Conservation (phyloP, 2,797 vertebrate genomes). For the Enteromius paludinosus region DNA sequence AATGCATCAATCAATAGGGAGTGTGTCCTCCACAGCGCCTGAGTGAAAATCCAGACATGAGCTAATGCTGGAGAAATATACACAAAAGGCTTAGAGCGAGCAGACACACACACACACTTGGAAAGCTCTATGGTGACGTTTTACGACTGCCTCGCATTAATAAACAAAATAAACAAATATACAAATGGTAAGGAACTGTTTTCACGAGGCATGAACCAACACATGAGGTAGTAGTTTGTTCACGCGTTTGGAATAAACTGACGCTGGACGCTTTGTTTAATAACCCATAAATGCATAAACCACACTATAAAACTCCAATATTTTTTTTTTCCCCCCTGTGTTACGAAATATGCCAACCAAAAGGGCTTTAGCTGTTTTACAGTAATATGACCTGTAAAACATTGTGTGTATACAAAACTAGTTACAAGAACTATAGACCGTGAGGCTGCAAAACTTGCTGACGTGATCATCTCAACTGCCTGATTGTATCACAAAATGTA, state of each 20-base stretch:
- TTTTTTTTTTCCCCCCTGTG: background rate
- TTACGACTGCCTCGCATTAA: constrained; percentile 37
- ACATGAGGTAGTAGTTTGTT: constrained; percentile 35
- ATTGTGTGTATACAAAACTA: background rate
- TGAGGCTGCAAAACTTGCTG: background rate
- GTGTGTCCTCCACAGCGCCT: constrained; percentile 39
- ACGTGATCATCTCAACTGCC: background rate
- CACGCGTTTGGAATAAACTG: constrained; percentile 23
- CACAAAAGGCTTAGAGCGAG: constrained; percentile 34
- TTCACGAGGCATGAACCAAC: constrained; percentile 32
- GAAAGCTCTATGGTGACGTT: constrained; percentile 40
- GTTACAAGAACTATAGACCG: background rate
- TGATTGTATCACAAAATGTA: background rate
- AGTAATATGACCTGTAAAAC: constrained; percentile 1
- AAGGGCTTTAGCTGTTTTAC: constrained; percentile 21
- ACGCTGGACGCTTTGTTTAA: constrained; percentile 28
- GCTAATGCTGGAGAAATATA: constrained; percentile 57
- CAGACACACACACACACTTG: constrained; percentile 39
- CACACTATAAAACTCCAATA: background rate
- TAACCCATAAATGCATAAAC: constrained; percentile 31
- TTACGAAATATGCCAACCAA: constrained; percentile 6
- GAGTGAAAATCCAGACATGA: constrained; percentile 59
- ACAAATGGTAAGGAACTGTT: constrained; percentile 26
- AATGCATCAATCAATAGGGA: constrained; percentile 53
- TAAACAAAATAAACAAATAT: constrained; percentile 46